phyloP scores from a whole-genome alignment of 2,888 invertebrate genomes.

The Hypselothyrea guttata region DNA sequence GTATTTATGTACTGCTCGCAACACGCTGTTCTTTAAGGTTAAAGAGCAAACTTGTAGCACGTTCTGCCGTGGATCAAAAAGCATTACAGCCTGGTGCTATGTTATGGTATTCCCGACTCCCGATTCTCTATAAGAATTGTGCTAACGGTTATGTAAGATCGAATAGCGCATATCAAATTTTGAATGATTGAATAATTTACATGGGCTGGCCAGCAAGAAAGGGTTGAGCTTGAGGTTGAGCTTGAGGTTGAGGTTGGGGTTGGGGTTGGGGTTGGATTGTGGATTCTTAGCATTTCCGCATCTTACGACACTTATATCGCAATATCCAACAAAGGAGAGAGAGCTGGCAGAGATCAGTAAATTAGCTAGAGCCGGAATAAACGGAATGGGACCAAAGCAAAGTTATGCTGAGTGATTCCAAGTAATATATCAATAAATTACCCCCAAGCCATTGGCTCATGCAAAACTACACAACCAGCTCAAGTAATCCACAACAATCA shows the following conservation, averaged over 20 bases:
- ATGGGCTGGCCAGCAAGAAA: too few species aligned
- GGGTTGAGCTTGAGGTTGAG: too few species aligned
- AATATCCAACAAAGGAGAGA: conserved; percentile 1
- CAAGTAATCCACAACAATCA: conserved; percentile 45
- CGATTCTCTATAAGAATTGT: too few species aligned
- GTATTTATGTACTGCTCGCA: conserved; percentile 18
- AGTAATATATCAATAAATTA: conserved; percentile 81
- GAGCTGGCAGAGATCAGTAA: conserved; percentile 36
- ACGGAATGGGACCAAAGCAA: conserved; percentile 55
- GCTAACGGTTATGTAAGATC: too few species aligned
- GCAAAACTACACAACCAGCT: conserved; percentile 53
- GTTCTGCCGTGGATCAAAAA: background rate
- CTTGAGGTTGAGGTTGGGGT: too few species aligned
- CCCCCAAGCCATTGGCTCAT: conserved; percentile 50
- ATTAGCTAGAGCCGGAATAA: conserved; percentile 59
- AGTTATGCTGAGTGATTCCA: conserved; percentile 78
- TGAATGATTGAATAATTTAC: too few species aligned
- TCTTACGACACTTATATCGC: conserved; percentile 30
- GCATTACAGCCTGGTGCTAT: too few species aligned
- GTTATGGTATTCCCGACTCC: too few species aligned
- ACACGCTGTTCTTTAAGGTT: background rate
- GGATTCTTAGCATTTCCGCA: conserved; percentile 11
- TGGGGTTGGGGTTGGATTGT: too few species aligned
- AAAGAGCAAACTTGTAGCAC: too few species aligned
- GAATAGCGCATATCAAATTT: too few species aligned